A percentile compares a stretch with the other conserved stretches of the same genome.
phyloP scores from a whole-genome alignment of 2,113 vertebrate genomes.

The Passer montanus region DNA sequence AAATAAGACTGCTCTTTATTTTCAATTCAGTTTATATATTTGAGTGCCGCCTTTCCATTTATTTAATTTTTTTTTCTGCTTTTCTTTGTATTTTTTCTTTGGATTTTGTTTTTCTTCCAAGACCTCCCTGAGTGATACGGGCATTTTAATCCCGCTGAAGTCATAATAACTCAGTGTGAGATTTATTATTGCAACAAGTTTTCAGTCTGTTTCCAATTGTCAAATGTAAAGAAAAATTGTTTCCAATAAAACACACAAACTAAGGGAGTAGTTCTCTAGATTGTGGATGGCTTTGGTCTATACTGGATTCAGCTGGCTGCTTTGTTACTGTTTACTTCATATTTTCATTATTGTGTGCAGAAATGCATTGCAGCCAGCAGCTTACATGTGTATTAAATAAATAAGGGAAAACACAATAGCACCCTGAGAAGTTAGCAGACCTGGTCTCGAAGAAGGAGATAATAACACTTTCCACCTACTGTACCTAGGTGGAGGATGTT shows the following conservation, averaged over 20 bases:
- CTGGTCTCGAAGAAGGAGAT: not conserved
- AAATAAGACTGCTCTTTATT: not conserved
- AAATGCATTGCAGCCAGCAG: not conserved
- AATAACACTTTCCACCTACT: slow-evolving; percentile 27
- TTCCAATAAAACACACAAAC: not conserved
- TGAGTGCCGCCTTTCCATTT: not conserved
- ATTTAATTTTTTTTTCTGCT: not conserved
- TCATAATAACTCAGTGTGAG: not conserved
- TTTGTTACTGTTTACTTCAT: not conserved
- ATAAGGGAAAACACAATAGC: not conserved
- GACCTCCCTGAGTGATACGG: not conserved
- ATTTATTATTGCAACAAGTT: not conserved
- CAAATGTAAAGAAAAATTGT: not conserved
- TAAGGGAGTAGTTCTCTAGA: not conserved
- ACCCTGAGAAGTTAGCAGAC: not conserved
- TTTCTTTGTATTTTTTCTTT: not conserved
- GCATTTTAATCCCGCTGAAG: slow-evolving; percentile 12
- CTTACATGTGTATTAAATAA: not conserved
- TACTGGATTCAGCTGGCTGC: not conserved
- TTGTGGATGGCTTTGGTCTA: not conserved
- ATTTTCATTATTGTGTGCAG: not conserved
- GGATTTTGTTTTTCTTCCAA: not conserved
- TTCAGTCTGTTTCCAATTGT: slow-evolving; percentile 29
- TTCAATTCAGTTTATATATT: not conserved
- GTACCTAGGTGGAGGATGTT: slow-evolving; percentile 56